These are phyloP conservation scores for Halocynthia aurantium DNA, from an alignment of 23 tunicate species.

Conservation along the genomic window DNA sequence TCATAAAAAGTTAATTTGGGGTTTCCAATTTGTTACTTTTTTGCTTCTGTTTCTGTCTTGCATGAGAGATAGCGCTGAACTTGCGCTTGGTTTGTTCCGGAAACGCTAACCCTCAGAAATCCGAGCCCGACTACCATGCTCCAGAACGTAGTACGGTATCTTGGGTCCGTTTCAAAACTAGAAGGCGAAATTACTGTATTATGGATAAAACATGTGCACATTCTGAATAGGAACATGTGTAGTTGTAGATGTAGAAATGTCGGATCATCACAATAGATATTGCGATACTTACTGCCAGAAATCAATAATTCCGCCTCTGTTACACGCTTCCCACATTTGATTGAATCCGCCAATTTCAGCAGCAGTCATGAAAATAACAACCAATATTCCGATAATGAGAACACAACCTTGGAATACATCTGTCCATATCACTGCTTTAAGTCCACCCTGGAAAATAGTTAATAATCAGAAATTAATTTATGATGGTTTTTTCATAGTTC, in stretches of 20 bases:
- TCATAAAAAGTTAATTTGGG: no score
- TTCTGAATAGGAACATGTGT: no score
- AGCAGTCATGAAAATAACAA: constrained; percentile 46
- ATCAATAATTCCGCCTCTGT: constrained; percentile 64
- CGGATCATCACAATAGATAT: no score
- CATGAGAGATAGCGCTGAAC: constrained; percentile 89
- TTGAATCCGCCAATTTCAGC: constrained; percentile 55
- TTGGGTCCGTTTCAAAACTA: constrained; percentile 77
- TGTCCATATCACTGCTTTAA: constrained; percentile 94
- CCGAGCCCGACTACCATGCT: constrained; percentile 78
- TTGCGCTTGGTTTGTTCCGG: constrained; percentile 80
- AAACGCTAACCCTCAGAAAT: constrained; percentile 79
- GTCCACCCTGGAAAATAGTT: constrained; percentile 47
- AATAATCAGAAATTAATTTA: neutral
- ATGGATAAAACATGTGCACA: no score
- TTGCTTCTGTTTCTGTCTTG: constrained; percentile 59
- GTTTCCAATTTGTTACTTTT: constrained; percentile 29
- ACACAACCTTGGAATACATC: constrained; percentile 79
- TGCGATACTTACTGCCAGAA: constrained; percentile 42
- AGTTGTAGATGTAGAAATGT: no score
- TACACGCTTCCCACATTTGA: constrained; percentile 56
- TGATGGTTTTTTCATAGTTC: no score
- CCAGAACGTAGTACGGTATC: constrained; percentile 67
- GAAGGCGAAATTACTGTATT: neutral
- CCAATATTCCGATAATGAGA: constrained; percentile 63